phyloP scores from a whole-genome alignment of 2,113 vertebrate genomes.

The Rhineura floridana region DNA sequence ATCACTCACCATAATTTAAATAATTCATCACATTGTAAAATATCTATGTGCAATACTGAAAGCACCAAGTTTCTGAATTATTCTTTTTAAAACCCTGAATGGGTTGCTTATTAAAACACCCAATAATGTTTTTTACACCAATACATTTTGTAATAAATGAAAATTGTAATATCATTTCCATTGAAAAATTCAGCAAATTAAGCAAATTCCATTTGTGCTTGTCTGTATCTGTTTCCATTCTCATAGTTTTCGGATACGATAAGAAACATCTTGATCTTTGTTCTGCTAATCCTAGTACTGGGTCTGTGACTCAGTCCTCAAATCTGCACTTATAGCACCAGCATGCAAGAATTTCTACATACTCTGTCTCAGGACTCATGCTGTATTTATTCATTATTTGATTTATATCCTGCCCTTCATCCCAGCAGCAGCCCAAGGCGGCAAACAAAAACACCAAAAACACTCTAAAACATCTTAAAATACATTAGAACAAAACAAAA shows the following conservation, averaged over 20 bases:
- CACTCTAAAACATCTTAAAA: too few species aligned
- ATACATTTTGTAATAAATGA: constrained; percentile 39
- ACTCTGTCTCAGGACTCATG: not conserved
- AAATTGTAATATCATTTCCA: constrained; percentile 37
- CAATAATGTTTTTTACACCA: constrained; percentile 41
- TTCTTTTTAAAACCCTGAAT: constrained; percentile 49
- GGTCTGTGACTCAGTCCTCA: not conserved
- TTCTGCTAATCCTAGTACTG: not conserved
- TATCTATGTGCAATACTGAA: constrained; percentile 30
- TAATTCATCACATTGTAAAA: constrained; percentile 37
- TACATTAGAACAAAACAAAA: too few species aligned
- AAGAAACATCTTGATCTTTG: not conserved
- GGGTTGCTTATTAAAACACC: constrained; percentile 49
- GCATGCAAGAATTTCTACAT: not conserved
- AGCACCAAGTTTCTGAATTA: constrained; percentile 34
- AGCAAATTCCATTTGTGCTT: constrained; percentile 37
- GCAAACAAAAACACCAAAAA: too few species aligned
- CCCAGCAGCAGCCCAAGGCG: too few species aligned
- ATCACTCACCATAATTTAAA: constrained; percentile 43
- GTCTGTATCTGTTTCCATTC: constrained; percentile 9
- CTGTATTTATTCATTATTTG: too few species aligned
- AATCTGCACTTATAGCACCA: not conserved
- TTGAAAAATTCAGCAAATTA: constrained; percentile 51
- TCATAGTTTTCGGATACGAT: not conserved
- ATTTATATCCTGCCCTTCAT: too few species aligned